Evolutionary conservation across 2,888 invertebrate genomes (phyloP).

Genomic region (Ditylenchus weischeri): DNA sequence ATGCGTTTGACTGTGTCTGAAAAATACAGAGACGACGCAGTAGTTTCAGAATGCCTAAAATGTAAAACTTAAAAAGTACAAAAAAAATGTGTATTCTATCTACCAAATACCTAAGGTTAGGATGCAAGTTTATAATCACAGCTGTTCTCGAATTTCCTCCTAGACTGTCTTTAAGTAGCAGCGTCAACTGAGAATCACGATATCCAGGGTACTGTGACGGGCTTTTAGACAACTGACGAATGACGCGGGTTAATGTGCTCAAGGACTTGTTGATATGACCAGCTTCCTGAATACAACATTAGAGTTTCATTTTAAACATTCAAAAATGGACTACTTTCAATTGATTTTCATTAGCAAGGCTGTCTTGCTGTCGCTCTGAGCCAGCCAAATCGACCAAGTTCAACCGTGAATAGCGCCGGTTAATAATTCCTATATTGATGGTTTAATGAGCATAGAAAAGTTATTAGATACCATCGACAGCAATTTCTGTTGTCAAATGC

Average conservation of each 20-base stretch:
- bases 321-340: slow-evolving; percentile 54
- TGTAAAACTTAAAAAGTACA: slow-evolving; percentile 14
- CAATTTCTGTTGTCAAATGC: slow-evolving; percentile 43
- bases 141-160: slow-evolving; percentile 62
- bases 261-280: slow-evolving; percentile 61
- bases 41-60: slow-evolving; percentile 61
- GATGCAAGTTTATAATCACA: slow-evolving; percentile 61
- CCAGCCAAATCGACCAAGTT: slow-evolving; percentile 63
- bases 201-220: slow-evolving; percentile 59
- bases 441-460: too few relatives aligned
- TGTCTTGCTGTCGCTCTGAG: slow-evolving; percentile 61
- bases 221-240: slow-evolving; percentile 60
- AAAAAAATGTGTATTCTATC: not conserved
- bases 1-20: slow-evolving; percentile 61
- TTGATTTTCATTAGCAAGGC: slow-evolving; percentile 58
- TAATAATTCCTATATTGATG: slow-evolving; percentile 40
- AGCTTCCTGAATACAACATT: slow-evolving; percentile 58
- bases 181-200: slow-evolving; percentile 61
- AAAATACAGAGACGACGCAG: slow-evolving; percentile 61
- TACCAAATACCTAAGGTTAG: slow-evolving; percentile 57
- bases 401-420: slow-evolving; percentile 59
- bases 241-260: slow-evolving; percentile 60
- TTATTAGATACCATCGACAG: slow-evolving; percentile 39
- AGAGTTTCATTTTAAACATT: not conserved
- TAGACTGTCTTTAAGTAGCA: slow-evolving; percentile 61